These are phyloP conservation scores for Julus scandinavius DNA, from an alignment of 2,888 invertebrate species.

Conservation along the genomic window DNA sequence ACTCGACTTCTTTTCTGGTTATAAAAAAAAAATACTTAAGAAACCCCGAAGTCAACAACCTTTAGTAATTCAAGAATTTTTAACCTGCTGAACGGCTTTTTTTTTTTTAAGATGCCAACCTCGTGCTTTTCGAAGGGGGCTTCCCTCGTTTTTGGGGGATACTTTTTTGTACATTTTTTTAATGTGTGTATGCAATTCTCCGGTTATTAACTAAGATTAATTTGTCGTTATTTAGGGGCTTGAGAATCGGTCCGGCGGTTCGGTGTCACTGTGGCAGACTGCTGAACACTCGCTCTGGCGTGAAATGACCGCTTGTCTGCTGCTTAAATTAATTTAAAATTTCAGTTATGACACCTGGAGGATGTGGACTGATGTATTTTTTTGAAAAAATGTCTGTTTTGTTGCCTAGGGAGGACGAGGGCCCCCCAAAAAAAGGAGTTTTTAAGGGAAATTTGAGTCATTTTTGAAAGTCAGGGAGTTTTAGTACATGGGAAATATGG, in stretches of 20 bases:
- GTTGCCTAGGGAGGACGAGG: too few relatives aligned
- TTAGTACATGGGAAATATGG: too few relatives aligned
- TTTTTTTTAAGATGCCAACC: not conserved
- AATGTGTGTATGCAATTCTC: not conserved
- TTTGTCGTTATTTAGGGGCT: constrained; percentile 11
- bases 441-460: too few relatives aligned
- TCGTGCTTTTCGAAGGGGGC: constrained; percentile 10
- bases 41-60: constrained; percentile 20
- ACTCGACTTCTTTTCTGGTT: not conserved
- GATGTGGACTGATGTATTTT: too few relatives aligned
- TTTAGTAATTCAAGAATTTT: not conserved
- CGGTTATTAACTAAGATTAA: not conserved
- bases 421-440: too few relatives aligned
- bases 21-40: not conserved
- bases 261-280: constrained; percentile 9
- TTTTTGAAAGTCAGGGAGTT: too few relatives aligned
- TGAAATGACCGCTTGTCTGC: not conserved
- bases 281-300: not conserved
- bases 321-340: too few relatives aligned
- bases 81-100: not conserved
- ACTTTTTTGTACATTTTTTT: not conserved
- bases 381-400: too few relatives aligned
- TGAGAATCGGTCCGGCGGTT: not conserved
- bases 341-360: too few relatives aligned
- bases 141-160: not conserved